phyloP scores from a whole-genome alignment of 2,888 invertebrate species.

The Diachrysia chrysitis region DNA sequence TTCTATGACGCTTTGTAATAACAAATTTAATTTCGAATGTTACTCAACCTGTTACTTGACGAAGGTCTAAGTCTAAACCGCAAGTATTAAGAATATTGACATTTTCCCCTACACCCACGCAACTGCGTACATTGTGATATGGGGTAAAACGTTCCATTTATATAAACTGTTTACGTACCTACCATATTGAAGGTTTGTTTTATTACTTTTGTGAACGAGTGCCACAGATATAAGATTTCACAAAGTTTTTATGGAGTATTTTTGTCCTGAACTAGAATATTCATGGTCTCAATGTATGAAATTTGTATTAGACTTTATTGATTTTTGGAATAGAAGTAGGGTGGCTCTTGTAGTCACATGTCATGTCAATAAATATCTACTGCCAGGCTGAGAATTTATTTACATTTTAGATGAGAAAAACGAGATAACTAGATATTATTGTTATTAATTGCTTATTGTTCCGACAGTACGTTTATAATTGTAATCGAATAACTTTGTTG shows the following conservation, averaged over 20 bases:
- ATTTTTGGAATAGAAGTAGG: not conserved
- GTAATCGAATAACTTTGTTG: not conserved
- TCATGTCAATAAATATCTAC: not conserved
- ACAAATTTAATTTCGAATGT: slow-evolving; percentile 8
- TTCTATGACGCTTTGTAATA: not conserved
- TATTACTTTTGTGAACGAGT: slow-evolving; percentile 40
- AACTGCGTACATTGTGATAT: slow-evolving; percentile 20
- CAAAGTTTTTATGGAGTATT: slow-evolving; percentile 20
- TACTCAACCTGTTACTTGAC: slow-evolving; percentile 11
- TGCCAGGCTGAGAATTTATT: too few relatives aligned
- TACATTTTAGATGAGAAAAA: too few relatives aligned
- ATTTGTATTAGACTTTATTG: not conserved
- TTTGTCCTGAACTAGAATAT: slow-evolving; percentile 8
- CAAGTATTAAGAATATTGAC: slow-evolving; percentile 29
- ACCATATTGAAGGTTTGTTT: slow-evolving; percentile 43
- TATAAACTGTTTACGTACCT: slow-evolving; percentile 46
- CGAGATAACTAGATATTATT: too few relatives aligned
- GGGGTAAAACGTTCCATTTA: slow-evolving; percentile 21
- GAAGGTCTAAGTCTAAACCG: slow-evolving; percentile 12
- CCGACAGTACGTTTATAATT: too few relatives aligned
- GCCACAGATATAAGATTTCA: slow-evolving; percentile 35
- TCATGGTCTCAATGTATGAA: slow-evolving; percentile 5
- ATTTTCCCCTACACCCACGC: slow-evolving; percentile 23
- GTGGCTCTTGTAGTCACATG: not conserved
- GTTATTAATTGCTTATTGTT: too few relatives aligned